Base-by-base conservation (phyloP, 2,888 invertebrate species). In the Flexamia atlantica region DNA sequence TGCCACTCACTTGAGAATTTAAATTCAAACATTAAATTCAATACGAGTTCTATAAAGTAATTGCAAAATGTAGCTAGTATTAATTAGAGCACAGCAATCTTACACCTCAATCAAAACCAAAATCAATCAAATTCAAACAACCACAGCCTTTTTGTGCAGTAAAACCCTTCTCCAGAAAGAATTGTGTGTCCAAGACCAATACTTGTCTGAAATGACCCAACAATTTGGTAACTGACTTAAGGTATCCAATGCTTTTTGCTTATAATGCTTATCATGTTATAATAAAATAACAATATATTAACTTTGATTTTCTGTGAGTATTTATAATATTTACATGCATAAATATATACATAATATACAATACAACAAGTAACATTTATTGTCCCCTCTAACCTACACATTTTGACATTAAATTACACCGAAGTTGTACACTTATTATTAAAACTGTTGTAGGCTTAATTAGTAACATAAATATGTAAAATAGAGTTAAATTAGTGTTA, bases 71-170 rank as follows among this genome's bases (percentile, higher is more conserved):
- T 23, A 53, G 20, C 23, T 20, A 23, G 53, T 17, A 53, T 23
- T 53, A 23, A 2, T 53, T 53, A 53, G 46, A 46, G 46, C 57
- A 23, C 20, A 17, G 10, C 14, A 4, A 28, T 28, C 3, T 64
- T 30, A 64, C 2, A 2, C 20, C 3, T 53, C 23, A 7, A 2
- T 12, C 2, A 53, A 23, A 53, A 9, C 64, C 64, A 28, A 28
- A 64, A 64, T 28, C 64, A 28, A 28, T 14, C 7, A 25, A 57
- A 57, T 2, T n/a, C 17, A 23, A 23, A 2, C 3, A 14, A 28
- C 64, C 30, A 64, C 64, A 64, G 64, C 64, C 64, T 53, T 53
- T 23, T 53, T 53, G 64, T 28, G 64, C 64, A 64, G 14, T 3
- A 5, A 30, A 64, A 28, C 20, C 14, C 5, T 17, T 28, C 14